phyloP scores from a whole-genome alignment of 2,888 invertebrate genomes.

The Agriopis aurantiaria region DNA sequence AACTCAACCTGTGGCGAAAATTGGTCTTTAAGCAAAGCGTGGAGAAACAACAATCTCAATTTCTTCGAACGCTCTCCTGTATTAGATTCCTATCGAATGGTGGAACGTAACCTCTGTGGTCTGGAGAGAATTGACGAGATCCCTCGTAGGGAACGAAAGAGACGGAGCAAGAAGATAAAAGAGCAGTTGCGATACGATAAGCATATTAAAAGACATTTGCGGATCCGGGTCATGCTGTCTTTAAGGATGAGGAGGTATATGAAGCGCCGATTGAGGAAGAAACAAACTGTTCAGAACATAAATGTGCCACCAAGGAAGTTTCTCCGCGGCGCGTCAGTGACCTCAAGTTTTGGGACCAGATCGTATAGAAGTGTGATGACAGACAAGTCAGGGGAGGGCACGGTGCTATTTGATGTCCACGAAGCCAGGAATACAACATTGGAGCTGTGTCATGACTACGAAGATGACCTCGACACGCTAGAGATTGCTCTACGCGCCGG shows the following conservation, averaged over 20 bases:
- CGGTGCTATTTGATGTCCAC: constrained; percentile 78
- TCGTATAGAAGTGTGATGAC: constrained; percentile 78
- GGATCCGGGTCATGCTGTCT: constrained; percentile 89
- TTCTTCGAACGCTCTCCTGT: constrained; percentile 68
- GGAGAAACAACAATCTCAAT: constrained; percentile 74
- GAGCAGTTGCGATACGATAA: constrained; percentile 85
- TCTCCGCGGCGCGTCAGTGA: constrained; percentile 67
- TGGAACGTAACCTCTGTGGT: constrained; percentile 61
- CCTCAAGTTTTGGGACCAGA: constrained; percentile 77
- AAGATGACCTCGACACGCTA: constrained; percentile 80
- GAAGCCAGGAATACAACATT: constrained; percentile 81
- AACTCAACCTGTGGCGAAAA: constrained; percentile 79
- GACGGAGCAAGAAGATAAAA: constrained; percentile 72
- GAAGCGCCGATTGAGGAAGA: constrained; percentile 70
- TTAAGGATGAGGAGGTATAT: constrained; percentile 87
- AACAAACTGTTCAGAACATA: constrained; percentile 57
- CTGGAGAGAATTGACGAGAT: constrained; percentile 78
- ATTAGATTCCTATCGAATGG: constrained; percentile 59
- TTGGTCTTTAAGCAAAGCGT: constrained; percentile 83
- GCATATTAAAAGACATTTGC: constrained; percentile 88
- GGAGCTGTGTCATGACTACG: constrained; percentile 80
- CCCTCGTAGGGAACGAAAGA: constrained; percentile 67
- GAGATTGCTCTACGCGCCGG: constrained; percentile 83
- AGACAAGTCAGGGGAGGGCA: constrained; percentile 75
- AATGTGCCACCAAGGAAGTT: constrained; percentile 74